Evolutionary conservation across 2,888 invertebrate species (phyloP).

Genomic region (Bursaphelenchus okinawaensis): DNA sequence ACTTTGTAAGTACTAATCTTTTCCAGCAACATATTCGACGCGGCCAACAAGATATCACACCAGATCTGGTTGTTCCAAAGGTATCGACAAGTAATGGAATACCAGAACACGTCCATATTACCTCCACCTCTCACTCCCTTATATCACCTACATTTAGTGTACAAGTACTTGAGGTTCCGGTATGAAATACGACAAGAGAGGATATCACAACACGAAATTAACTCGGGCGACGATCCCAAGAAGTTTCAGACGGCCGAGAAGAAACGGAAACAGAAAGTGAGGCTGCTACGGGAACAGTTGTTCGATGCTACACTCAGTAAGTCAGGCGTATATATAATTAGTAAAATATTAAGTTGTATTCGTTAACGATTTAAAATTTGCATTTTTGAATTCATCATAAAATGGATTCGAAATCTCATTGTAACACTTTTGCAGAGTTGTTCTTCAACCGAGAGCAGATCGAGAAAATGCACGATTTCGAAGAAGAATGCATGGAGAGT

Average conservation of each 20-base stretch:
- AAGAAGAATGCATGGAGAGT: constrained; percentile 83
- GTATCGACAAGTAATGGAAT: constrained; percentile 90
- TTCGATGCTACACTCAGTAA: constrained; percentile 50
- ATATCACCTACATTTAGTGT: constrained; percentile 33
- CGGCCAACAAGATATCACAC: constrained; percentile 89
- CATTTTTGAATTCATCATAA: too few relatives aligned
- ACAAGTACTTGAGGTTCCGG: constrained; percentile 38
- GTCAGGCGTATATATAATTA: constrained; percentile 6
- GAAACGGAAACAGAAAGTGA: constrained; percentile 12
- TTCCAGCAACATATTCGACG: constrained; percentile 59
- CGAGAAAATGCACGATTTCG: constrained; percentile 90
- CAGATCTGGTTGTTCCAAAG: constrained; percentile 99
- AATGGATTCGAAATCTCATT: neutral
- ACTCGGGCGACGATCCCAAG: constrained; percentile 3
- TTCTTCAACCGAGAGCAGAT: constrained; percentile 87
- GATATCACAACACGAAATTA: neutral
- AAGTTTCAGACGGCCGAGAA: constrained; percentile 13
- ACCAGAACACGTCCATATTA: constrained; percentile 91
- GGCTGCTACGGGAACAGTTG: constrained; percentile 18
- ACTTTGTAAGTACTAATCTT: constrained; percentile 1
- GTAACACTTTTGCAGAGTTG: too few relatives aligned
- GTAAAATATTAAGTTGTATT: neutral
- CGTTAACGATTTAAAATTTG: constrained; percentile 3
- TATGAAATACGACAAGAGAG: constrained; percentile 17
- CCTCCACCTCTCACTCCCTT: constrained; percentile 67